Percentiles rank a stretch among this genome's conserved stretches.
phyloP scores from a whole-genome alignment of 2,113 vertebrate species.

The Gymnarchus niloticus region DNA sequence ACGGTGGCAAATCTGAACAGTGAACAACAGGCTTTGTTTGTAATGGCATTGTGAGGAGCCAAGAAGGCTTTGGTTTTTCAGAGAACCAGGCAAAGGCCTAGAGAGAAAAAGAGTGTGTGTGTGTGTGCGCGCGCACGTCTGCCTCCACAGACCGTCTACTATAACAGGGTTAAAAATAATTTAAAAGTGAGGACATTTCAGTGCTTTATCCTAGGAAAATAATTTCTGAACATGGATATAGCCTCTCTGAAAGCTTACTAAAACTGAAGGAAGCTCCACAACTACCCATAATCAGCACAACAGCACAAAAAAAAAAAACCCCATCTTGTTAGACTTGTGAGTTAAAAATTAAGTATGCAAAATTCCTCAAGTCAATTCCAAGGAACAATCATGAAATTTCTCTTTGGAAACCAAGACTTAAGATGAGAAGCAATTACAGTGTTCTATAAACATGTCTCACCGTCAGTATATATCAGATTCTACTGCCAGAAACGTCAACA shows the following conservation, averaged over 20 bases:
- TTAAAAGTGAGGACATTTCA: not conserved
- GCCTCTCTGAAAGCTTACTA: not conserved
- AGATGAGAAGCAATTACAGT: not conserved
- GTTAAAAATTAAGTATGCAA: not conserved
- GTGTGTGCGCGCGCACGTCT: not conserved
- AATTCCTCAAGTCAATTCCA: not conserved
- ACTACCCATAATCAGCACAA: not conserved
- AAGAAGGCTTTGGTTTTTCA: constrained; percentile 10
- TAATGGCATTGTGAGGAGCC: not conserved
- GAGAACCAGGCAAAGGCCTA: not conserved
- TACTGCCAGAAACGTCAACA: not conserved
- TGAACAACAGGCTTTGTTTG: constrained; percentile 48
- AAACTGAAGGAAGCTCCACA: constrained; percentile 17
- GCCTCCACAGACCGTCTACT: not conserved
- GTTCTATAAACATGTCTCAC: not conserved
- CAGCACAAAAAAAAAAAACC: not conserved
- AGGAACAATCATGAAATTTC: not conserved
- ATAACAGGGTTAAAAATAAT: not conserved
- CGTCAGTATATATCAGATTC: not conserved
- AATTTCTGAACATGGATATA: not conserved
- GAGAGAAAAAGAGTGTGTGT: not conserved
- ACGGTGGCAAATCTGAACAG: constrained; percentile 35
- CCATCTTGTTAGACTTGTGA: not conserved
- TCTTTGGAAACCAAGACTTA: constrained; percentile 3
- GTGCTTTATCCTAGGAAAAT: not conserved